These are phyloP conservation scores for Pseudomyrmex flavicornis DNA, from an alignment of 1,140 invertebrate species.

Conservation along the genomic window DNA sequence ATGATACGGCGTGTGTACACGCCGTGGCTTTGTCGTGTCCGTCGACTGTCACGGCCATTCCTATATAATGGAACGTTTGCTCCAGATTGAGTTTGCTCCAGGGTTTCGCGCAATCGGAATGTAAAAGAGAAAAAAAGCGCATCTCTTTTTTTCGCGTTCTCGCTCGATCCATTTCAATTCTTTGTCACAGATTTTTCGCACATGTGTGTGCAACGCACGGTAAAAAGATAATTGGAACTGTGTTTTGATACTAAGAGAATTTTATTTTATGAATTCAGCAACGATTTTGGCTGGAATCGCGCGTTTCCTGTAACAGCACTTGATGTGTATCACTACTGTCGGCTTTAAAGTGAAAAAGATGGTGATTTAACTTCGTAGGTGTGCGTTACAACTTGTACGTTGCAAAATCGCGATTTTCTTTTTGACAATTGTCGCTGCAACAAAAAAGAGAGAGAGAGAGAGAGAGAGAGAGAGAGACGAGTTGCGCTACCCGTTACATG, in stretches of 20 bases:
- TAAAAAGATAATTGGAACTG: constrained; percentile 28
- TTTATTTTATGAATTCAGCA: neutral
- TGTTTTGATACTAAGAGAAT: neutral
- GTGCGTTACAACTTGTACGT: neutral
- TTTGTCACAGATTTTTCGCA: neutral
- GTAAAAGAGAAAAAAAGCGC: constrained; percentile 19
- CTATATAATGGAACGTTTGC: constrained; percentile 47
- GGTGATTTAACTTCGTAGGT: neutral
- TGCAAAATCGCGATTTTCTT: constrained; percentile 27
- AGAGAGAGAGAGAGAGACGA: neutral
- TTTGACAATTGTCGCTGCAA: constrained; percentile 36
- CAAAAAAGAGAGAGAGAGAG: too few relatives aligned
- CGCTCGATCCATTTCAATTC: constrained; percentile 3
- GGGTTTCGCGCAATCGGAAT: constrained; percentile 1
- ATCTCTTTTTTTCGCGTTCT: neutral
- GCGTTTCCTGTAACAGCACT: neutral
- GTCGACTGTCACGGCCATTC: constrained; percentile 56
- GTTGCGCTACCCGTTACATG: constrained; percentile 40
- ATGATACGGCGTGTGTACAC: constrained; percentile 47
- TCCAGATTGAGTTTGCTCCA: constrained; percentile 48
- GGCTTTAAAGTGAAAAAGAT: neutral
- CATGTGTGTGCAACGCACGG: neutral
- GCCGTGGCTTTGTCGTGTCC: constrained; percentile 55
- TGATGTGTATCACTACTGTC: neutral
- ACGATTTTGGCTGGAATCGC: neutral